Evolutionary conservation across 1,140 invertebrate genomes (phyloP).

Genomic region (Mycetomoellerius zeteki): DNA sequence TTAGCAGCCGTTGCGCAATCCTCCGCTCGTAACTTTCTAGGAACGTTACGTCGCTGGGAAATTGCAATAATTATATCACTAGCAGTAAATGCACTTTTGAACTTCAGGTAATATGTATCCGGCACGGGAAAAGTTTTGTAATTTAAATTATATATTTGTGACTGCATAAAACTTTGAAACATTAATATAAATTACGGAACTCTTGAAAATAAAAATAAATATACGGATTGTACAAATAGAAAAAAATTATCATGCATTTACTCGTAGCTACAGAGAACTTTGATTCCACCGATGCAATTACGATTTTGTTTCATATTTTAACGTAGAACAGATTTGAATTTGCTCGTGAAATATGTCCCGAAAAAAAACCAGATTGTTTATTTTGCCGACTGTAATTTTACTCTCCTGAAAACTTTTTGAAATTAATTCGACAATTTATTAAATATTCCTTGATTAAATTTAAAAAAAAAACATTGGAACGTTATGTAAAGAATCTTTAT

Average conservation of each 20-base stretch:
- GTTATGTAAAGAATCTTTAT: no score
- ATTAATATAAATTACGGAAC: not conserved
- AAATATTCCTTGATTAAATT: not conserved
- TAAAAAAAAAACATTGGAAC: not conserved
- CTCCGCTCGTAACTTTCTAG: not conserved
- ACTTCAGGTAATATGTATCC: not conserved
- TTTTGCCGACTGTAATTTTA: not conserved
- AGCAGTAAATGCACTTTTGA: slow-evolving; percentile 12
- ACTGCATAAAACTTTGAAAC: not conserved
- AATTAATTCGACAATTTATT: not conserved
- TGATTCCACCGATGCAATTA: slow-evolving; percentile 10
- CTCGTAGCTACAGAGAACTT: not conserved
- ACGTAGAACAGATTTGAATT: not conserved
- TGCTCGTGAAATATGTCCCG: not conserved
- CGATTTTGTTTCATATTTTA: not conserved
- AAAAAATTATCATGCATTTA: slow-evolving; percentile 16
- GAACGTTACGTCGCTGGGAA: not conserved
- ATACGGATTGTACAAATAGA: slow-evolving; percentile 13
- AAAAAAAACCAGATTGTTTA: not conserved
- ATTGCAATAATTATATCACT: slow-evolving; percentile 24
- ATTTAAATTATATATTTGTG: slow-evolving; percentile 16
- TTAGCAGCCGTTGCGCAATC: not conserved
- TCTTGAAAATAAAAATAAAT: slow-evolving; percentile 38
- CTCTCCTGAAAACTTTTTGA: not conserved
- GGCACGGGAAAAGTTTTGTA: slow-evolving; percentile 14